Evolutionary conservation across 2,113 vertebrate genomes (phyloP).

Genomic region (Sterna hirundo): DNA sequence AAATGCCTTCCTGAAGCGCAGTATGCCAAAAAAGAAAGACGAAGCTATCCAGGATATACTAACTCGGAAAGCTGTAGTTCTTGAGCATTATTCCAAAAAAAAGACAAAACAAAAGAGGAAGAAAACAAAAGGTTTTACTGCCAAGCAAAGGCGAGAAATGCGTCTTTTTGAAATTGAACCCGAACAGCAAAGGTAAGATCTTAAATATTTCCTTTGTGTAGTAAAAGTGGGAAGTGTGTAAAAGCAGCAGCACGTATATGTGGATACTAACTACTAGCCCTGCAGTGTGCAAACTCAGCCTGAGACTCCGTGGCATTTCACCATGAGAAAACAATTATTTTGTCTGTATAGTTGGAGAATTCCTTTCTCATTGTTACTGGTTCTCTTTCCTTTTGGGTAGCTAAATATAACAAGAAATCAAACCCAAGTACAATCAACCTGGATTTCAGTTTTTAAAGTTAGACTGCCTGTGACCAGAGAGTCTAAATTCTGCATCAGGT

Average conservation of each 20-base stretch:
- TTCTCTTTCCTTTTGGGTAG: neutral
- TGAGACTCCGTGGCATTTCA: neutral
- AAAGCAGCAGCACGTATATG: accelerated
- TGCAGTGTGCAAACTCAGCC: neutral
- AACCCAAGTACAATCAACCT: neutral
- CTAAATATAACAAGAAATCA: neutral
- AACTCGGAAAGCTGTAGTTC: constrained; percentile 81
- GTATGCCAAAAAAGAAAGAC: constrained; percentile 36
- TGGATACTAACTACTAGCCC: neutral
- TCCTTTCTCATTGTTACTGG: neutral
- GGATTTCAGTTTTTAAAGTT: neutral
- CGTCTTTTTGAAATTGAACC: constrained; percentile 84
- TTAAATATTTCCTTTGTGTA: neutral
- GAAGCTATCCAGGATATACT: constrained; percentile 60
- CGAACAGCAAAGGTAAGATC: constrained; percentile 81
- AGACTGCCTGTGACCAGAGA: neutral
- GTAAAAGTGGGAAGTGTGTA: neutral
- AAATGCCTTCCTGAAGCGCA: constrained; percentile 80
- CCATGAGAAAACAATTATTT: neutral
- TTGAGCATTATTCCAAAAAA: constrained; percentile 71
- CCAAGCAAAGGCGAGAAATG: constrained; percentile 78
- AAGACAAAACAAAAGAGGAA: constrained; percentile 61
- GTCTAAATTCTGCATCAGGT: neutral
- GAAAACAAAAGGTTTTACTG: constrained; percentile 78
- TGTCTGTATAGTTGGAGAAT: neutral